These are phyloP conservation scores for Clarias fuscus DNA, from an alignment of 2,797 vertebrate species.

Conservation along the genomic window DNA sequence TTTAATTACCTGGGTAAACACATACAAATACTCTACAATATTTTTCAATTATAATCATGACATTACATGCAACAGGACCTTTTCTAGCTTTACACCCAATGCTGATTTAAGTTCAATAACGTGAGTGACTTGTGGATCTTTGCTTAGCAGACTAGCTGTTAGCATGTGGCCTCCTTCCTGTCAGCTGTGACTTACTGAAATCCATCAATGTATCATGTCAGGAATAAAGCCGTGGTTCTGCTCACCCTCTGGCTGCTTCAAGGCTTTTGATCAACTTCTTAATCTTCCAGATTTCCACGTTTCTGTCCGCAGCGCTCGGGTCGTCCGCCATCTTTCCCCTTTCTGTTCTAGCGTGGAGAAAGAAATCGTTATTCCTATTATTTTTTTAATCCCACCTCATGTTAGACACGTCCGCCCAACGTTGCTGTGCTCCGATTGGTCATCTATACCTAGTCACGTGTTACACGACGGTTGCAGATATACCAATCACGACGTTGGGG, in stretches of 20 bases:
- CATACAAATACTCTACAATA: neutral
- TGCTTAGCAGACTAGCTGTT: slow-evolving; percentile 39
- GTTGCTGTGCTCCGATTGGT: neutral
- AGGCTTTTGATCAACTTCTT: slow-evolving; percentile 63
- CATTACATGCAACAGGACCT: neutral
- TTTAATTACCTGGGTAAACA: too few relatives aligned
- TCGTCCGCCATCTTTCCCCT: slow-evolving; percentile 85
- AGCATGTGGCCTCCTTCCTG: slow-evolving; percentile 23
- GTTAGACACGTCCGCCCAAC: neutral
- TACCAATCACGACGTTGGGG: neutral
- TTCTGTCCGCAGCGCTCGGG: slow-evolving; percentile 86
- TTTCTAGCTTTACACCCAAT: neutral
- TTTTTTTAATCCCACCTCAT: neutral
- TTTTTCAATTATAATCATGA: neutral
- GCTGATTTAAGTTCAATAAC: too few relatives aligned
- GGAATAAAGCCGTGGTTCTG: neutral
- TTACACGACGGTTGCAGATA: neutral
- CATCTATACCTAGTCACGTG: neutral
- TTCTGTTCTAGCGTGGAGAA: slow-evolving; percentile 32
- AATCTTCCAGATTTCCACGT: slow-evolving; percentile 83
- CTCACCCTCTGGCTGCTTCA: slow-evolving; percentile 57
- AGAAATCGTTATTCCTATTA: neutral
- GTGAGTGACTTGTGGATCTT: neutral
- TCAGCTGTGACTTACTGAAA: neutral
- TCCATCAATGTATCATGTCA: too few relatives aligned